Evolutionary conservation across 2,113 vertebrate genomes (phyloP).

Genomic region (Gallinago undulata): DNA sequence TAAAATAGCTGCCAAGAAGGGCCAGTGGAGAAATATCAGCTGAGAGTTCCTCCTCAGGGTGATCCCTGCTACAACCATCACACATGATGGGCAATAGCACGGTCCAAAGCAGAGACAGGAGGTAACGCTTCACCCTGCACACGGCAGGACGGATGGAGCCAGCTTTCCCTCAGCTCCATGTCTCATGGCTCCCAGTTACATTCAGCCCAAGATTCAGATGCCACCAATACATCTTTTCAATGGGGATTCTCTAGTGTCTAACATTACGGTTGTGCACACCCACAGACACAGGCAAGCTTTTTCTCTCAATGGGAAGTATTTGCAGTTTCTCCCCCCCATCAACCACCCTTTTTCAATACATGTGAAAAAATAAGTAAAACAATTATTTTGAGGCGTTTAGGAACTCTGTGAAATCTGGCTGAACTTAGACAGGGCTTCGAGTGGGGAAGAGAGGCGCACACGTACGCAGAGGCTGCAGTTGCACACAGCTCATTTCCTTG

Average conservation of each 20-base stretch:
- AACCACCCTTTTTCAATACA: fast-evolving
- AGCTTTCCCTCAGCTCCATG: fast-evolving
- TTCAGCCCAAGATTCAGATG: background rate
- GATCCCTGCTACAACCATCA: background rate
- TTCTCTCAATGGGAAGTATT: fast-evolving
- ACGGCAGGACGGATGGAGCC: fast-evolving
- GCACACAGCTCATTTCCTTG: background rate
- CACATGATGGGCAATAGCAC: fast-evolving
- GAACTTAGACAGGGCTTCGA: background rate
- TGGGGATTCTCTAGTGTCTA: background rate
- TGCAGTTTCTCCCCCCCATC: background rate
- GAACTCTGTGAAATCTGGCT: background rate
- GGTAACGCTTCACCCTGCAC: fast-evolving
- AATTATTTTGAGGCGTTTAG: background rate
- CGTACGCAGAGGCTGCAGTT: background rate
- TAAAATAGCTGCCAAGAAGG: background rate
- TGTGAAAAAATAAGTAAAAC: background rate
- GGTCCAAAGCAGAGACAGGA: fast-evolving
- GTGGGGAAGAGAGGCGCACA: background rate
- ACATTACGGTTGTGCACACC: fast-evolving
- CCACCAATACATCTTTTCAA: background rate
- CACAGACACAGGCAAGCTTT: fast-evolving
- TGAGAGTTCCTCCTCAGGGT: fast-evolving
- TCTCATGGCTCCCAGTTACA: fast-evolving
- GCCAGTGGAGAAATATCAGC: background rate